Evolutionary conservation across 2,888 invertebrate species (phyloP).

Genomic region (Nowickia ferox): DNA sequence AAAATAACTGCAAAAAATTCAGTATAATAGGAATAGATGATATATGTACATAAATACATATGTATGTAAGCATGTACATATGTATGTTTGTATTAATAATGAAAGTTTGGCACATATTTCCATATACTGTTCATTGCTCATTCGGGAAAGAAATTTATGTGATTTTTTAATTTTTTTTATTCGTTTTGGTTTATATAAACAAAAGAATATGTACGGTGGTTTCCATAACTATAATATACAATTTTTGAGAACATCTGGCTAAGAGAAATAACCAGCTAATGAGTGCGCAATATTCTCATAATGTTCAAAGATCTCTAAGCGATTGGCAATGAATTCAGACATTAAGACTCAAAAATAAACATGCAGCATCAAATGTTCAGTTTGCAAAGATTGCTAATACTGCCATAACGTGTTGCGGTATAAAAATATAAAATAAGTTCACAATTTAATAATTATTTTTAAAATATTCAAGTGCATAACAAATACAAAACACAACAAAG

Average conservation of each 20-base stretch:
- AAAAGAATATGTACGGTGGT: not conserved
- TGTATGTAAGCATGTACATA: too few relatives aligned
- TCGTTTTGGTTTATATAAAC: not conserved
- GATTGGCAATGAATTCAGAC: not conserved
- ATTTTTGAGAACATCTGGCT: conserved; percentile 40
- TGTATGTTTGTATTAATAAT: too few relatives aligned
- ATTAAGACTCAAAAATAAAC: conserved; percentile 18
- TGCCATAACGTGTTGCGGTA: not conserved
- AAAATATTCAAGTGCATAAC: conserved; percentile 3
- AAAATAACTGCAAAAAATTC: too few relatives aligned
- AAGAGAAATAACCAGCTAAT: conserved; percentile 33
- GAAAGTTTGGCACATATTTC: too few relatives aligned
- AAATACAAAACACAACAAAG: conserved; percentile 17
- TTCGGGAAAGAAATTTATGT: not conserved
- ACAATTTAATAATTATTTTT: not conserved
- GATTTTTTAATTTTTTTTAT: not conserved
- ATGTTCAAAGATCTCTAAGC: conserved; percentile 20
- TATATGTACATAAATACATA: too few relatives aligned
- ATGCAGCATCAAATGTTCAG: conserved; percentile 50
- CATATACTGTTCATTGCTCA: too few relatives aligned
- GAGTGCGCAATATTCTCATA: conserved; percentile 8
- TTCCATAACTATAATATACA: not conserved
- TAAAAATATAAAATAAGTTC: not conserved
- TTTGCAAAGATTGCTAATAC: conserved; percentile 43
- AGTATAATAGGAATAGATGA: too few relatives aligned